phyloP scores from a whole-genome alignment of 2,888 invertebrate genomes.

The Caenorhabditis panamensis region DNA sequence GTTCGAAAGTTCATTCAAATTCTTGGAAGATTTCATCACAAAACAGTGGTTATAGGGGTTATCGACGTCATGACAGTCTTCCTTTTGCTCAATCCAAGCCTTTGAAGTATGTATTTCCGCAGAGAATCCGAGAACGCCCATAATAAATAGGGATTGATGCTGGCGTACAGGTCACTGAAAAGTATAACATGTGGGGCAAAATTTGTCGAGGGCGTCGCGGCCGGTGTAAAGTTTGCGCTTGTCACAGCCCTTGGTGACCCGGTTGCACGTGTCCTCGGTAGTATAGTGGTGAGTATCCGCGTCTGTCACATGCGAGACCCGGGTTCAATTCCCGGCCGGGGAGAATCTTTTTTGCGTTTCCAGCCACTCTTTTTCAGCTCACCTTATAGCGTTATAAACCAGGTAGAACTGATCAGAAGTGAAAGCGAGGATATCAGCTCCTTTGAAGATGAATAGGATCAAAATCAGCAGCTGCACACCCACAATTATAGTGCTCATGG shows the following conservation, averaged over 20 bases:
- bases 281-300: slow-evolving; percentile 72
- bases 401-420: slow-evolving; percentile 26
- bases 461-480: slow-evolving; percentile 46
- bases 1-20: no score
- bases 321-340: slow-evolving; percentile 71
- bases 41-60: slow-evolving; percentile 26
- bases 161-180: slow-evolving; percentile 53
- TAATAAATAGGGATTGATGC: slow-evolving; percentile 49
- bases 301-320: slow-evolving; percentile 72
- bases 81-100: slow-evolving; percentile 36
- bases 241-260: neutral
- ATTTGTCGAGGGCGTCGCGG: neutral
- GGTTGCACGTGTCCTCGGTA: slow-evolving; percentile 55
- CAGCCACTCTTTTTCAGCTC: neutral
- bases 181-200: neutral
- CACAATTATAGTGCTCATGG: slow-evolving; percentile 57
- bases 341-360: slow-evolving; percentile 26
- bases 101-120: slow-evolving; percentile 39
- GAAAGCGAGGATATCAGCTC: slow-evolving; percentile 22
- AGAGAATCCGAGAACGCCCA: slow-evolving; percentile 52
- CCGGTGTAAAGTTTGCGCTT: neutral
- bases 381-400: slow-evolving; percentile 48
- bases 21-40: no score
- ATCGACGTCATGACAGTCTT: slow-evolving; percentile 27
- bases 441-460: slow-evolving; percentile 40